Evolutionary conservation across 2,888 invertebrate species (phyloP).

Genomic region (Endotricha flammealis): DNA sequence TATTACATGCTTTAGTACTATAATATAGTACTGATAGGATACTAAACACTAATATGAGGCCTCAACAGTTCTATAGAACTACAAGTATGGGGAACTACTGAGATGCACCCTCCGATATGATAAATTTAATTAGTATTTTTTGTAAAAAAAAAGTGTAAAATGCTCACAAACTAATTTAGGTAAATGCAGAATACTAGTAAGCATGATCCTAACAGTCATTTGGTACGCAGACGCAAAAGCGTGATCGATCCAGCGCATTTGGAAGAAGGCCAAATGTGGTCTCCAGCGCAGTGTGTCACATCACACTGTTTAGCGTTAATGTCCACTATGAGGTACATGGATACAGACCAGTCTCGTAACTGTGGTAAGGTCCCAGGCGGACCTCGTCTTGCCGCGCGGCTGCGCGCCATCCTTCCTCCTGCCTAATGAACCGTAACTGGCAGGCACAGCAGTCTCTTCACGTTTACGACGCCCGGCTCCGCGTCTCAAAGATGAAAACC

Average conservation of each 20-base stretch:
- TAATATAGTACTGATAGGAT: no score
- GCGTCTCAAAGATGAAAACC: constrained; percentile 89
- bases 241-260: constrained; percentile 68
- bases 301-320: constrained; percentile 15
- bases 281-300: constrained; percentile 46
- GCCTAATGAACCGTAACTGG: constrained; percentile 73
- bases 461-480: constrained; percentile 67
- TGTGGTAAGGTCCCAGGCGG: constrained; percentile 80
- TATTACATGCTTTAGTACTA: no score
- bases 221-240: constrained; percentile 49
- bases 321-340: constrained; percentile 20
- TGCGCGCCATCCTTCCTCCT: constrained; percentile 67
- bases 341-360: constrained; percentile 78
- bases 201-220: background rate
- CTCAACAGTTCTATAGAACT: no score
- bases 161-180: background rate
- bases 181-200: background rate
- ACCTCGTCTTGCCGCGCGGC: constrained; percentile 68
- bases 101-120: no score
- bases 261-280: constrained; percentile 61
- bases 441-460: constrained; percentile 54
- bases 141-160: no score
- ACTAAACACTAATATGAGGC: no score
- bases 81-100: no score
- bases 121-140: no score